phyloP scores from a whole-genome alignment of 2,113 vertebrate genomes.

The Neolamprologus caudopunctatus region DNA sequence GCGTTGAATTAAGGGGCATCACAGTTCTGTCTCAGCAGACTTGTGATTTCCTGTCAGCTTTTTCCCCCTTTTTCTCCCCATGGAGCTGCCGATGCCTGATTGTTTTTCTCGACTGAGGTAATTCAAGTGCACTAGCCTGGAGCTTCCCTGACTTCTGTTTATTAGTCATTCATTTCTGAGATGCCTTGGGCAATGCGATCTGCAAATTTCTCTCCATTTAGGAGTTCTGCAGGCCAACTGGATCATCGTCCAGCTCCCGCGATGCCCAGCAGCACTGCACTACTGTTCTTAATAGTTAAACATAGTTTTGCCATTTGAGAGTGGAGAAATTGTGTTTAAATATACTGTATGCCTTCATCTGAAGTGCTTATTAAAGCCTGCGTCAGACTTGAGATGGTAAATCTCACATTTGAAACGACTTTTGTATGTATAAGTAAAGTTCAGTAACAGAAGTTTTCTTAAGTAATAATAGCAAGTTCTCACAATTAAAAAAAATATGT shows the following conservation, averaged over 20 bases:
- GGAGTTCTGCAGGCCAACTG: constrained; percentile 24
- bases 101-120: constrained; percentile 52
- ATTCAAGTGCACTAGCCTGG: constrained; percentile 57
- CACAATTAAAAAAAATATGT: not conserved
- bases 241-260: constrained; percentile 2
- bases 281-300: not conserved
- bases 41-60: constrained; percentile 31
- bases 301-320: not conserved
- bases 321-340: not conserved
- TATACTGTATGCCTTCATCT: not conserved
- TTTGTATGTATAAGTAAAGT: not conserved
- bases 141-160: constrained; percentile 55
- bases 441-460: not conserved
- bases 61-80: not conserved
- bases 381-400: not conserved
- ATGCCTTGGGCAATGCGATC: constrained; percentile 39
- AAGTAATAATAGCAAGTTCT: not conserved
- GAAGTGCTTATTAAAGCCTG: not conserved
- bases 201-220: constrained; percentile 39
- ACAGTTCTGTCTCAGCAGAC: constrained; percentile 45
- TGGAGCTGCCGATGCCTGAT: constrained; percentile 17
- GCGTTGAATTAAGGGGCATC: constrained; percentile 11
- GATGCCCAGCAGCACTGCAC: constrained; percentile 9
- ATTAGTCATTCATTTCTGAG: constrained; percentile 64
- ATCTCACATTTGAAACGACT: not conserved